A percentile compares a stretch with the other conserved stretches of the same genome.
phyloP scores from a whole-genome alignment of 2,113 vertebrate species.

The Antechinus stuartii region DNA sequence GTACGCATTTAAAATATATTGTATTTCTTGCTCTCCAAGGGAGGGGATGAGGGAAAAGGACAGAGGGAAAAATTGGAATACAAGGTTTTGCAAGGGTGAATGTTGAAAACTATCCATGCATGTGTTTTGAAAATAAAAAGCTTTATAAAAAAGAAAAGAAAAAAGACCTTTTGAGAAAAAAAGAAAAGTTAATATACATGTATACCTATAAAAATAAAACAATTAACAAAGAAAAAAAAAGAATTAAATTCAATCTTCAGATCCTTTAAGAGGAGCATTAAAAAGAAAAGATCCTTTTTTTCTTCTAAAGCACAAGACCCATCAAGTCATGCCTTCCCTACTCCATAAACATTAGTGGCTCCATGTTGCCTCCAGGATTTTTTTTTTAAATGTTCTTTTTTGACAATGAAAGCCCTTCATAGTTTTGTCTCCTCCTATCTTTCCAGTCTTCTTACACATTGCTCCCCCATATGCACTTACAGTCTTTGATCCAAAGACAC shows the following conservation, averaged over 20 bases:
- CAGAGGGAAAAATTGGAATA: too few relatives aligned
- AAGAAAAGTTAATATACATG: too few relatives aligned
- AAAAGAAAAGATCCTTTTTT: background rate
- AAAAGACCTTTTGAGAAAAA: too few relatives aligned
- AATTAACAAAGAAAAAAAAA: background rate
- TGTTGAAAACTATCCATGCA: too few relatives aligned
- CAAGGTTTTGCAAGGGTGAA: too few relatives aligned
- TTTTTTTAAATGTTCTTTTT: background rate
- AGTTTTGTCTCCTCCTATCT: background rate
- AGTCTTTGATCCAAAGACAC: background rate
- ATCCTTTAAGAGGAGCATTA: background rate
- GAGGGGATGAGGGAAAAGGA: too few relatives aligned
- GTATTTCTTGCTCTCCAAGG: too few relatives aligned
- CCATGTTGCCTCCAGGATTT: background rate
- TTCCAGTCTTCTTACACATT: background rate
- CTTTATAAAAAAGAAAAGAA: too few relatives aligned
- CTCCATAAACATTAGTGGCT: background rate
- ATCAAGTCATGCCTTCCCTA: background rate
- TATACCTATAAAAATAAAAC: too few relatives aligned
- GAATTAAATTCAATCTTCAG: background rate
- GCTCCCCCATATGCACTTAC: background rate
- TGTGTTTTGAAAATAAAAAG: too few relatives aligned
- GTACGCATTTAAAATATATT: too few relatives aligned
- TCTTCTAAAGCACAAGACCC: background rate
- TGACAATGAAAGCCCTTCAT: background rate